These are phyloP conservation scores for Pan paniscus DNA, from an alignment of 2,113 vertebrate species.

Conservation along the genomic window DNA sequence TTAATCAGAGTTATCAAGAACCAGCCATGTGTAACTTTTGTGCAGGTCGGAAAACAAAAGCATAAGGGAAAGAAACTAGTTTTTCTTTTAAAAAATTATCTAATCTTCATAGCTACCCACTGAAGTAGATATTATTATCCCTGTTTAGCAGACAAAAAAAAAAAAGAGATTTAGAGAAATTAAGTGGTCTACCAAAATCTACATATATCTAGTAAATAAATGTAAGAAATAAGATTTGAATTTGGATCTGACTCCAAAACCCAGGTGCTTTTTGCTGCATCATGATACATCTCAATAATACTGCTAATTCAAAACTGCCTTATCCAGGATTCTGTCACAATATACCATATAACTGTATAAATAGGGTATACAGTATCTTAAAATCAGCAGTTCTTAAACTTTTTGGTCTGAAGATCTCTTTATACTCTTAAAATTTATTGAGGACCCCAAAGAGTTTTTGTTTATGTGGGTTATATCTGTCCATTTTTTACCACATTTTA, in stretches of 20 bases:
- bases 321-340: not conserved
- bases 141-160: not conserved
- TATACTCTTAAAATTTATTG: conserved; percentile 16
- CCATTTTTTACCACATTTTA: conserved; percentile 39
- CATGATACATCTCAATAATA: not conserved
- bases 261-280: not conserved
- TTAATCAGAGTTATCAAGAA: not conserved
- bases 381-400: not conserved
- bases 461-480: not conserved
- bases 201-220: not conserved
- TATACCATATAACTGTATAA: not conserved
- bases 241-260: not conserved
- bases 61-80: not conserved
- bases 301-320: not conserved
- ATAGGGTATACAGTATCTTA: not conserved
- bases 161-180: conserved; percentile 42
- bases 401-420: not conserved
- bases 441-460: not conserved
- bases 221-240: not conserved
- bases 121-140: not conserved
- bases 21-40: not conserved
- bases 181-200: not conserved
- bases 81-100: not conserved
- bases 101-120: not conserved
- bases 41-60: not conserved